A percentile compares a stretch with the other conserved stretches of the same genome.
phyloP scores from a whole-genome alignment of 2,888 invertebrate genomes.

The Agonum fuliginosum region DNA sequence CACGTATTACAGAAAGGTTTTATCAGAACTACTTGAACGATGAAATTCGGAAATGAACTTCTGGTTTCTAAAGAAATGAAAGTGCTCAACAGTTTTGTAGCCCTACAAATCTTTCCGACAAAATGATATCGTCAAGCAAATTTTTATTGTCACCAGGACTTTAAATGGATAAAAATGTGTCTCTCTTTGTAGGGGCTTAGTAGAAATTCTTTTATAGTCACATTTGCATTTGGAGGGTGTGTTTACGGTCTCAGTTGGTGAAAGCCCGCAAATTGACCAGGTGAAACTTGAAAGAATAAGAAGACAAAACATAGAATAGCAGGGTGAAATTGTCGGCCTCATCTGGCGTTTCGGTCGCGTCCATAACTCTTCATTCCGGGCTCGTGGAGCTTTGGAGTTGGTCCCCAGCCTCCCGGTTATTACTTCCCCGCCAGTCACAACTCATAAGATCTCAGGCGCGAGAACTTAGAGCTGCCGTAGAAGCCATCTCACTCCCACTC shows the following conservation, averaged over 20 bases:
- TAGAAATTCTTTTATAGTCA: background rate
- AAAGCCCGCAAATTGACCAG: slow-evolving; percentile 47
- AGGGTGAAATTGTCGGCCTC: slow-evolving; percentile 49
- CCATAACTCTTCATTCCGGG: slow-evolving; percentile 59
- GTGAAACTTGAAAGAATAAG: slow-evolving; percentile 50
- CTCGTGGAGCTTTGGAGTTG: slow-evolving; percentile 33
- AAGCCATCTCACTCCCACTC: slow-evolving; percentile 10
- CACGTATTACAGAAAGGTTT: slow-evolving; percentile 32
- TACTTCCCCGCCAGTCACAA: slow-evolving; percentile 59
- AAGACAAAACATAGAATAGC: slow-evolving; percentile 17
- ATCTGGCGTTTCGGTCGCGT: slow-evolving; percentile 53
- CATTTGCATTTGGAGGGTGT: slow-evolving; percentile 13
- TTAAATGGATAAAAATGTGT: background rate
- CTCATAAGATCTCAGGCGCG: slow-evolving; percentile 57
- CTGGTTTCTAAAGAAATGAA: slow-evolving; percentile 24
- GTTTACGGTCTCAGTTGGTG: slow-evolving; percentile 13
- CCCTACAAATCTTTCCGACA: no score
- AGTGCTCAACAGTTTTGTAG: no score
- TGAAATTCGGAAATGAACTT: slow-evolving; percentile 56
- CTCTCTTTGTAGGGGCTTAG: background rate
- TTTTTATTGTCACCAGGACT: background rate
- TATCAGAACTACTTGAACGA: slow-evolving; percentile 49
- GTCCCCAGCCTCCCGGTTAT: slow-evolving; percentile 51
- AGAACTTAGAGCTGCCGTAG: slow-evolving; percentile 22
- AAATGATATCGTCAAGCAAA: background rate